phyloP scores from a whole-genome alignment of 2,113 vertebrate genomes.

The Microcebus tavaratra region DNA sequence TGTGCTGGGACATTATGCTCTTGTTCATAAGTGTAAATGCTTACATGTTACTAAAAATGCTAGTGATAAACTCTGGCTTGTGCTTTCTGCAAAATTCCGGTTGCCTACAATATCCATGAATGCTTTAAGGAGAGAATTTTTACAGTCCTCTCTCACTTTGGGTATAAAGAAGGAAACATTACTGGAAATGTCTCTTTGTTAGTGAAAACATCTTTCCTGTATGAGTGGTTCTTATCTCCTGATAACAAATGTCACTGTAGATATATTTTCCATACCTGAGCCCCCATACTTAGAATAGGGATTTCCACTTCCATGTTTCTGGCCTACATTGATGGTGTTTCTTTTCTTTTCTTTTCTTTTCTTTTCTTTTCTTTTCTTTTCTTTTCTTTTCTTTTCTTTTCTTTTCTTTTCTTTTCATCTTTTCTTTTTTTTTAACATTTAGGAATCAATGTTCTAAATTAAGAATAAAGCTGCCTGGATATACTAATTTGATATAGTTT shows the following conservation, averaged over 20 bases:
- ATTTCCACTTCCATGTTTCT: background rate
- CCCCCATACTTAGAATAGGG: background rate
- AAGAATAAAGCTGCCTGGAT: background rate
- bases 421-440: background rate
- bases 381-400: background rate
- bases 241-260: background rate
- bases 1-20: background rate
- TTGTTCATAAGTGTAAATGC: background rate
- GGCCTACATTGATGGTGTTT: background rate
- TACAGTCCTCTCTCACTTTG: background rate
- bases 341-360: background rate
- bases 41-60: background rate
- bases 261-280: background rate
- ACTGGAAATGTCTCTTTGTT: background rate
- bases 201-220: background rate
- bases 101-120: background rate
- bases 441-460: background rate
- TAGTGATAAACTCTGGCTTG: background rate
- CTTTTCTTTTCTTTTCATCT: background rate
- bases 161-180: background rate
- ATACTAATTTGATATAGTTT: background rate
- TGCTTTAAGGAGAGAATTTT: background rate
- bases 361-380: no score
- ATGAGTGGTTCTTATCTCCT: background rate
- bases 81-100: background rate